Percentiles rank a stretch among this genome's conserved stretches.
Conservation (phyloP, 2,888 invertebrate species). For the Drosophila vallismaia region DNA sequence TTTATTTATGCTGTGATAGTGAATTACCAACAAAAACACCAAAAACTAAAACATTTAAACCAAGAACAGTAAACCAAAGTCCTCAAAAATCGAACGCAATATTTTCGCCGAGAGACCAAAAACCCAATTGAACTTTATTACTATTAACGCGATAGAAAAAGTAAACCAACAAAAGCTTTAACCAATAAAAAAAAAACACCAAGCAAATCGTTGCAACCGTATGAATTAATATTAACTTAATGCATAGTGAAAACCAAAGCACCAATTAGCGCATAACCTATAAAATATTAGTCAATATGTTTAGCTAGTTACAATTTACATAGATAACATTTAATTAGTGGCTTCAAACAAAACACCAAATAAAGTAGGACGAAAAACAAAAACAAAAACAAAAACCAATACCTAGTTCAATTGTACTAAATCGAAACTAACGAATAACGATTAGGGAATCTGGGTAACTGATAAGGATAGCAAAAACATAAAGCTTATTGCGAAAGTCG, state of each 20-base stretch:
- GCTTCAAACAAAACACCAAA: slow-evolving; percentile 82
- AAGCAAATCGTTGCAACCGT: slow-evolving; percentile 49
- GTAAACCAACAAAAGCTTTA: slow-evolving; percentile 70
- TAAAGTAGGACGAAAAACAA: slow-evolving; percentile 49
- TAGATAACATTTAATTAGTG: slow-evolving; percentile 68
- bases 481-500: slow-evolving; percentile 53
- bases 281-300: slow-evolving; percentile 61
- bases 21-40: slow-evolving; percentile 60
- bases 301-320: slow-evolving; percentile 71
- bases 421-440: slow-evolving; percentile 73
- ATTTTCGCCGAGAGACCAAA: slow-evolving; percentile 57
- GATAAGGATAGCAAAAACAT: slow-evolving; percentile 50
- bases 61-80: slow-evolving; percentile 37
- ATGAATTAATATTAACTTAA: slow-evolving; percentile 25
- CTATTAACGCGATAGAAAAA: slow-evolving; percentile 30
- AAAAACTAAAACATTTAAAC: slow-evolving; percentile 17
- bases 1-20: slow-evolving; percentile 76
- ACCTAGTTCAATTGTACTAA: slow-evolving; percentile 59
- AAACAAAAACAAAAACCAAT: slow-evolving; percentile 48
- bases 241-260: slow-evolving; percentile 60
- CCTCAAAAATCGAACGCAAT: slow-evolving; percentile 67
- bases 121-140: slow-evolving; percentile 15
- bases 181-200: slow-evolving; percentile 61
- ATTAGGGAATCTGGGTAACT: slow-evolving; percentile 76
- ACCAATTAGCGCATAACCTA: slow-evolving; percentile 69